Percentiles rank a stretch among this genome's conserved stretches.
phyloP scores from a whole-genome alignment of 2,888 invertebrate species.

The Coleophora deauratella region DNA sequence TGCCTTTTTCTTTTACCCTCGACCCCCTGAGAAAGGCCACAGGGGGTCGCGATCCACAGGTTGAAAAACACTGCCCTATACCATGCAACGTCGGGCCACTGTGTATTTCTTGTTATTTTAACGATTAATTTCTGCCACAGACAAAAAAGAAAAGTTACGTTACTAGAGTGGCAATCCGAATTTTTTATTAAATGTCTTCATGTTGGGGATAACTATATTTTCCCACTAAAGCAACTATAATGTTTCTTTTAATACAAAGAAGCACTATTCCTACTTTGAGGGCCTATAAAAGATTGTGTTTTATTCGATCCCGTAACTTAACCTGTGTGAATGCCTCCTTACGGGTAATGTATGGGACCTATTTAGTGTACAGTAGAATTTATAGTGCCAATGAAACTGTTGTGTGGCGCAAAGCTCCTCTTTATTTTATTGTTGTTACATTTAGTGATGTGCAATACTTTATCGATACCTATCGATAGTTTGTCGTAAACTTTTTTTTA shows the following conservation, averaged over 20 bases:
- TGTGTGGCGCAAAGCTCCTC: constrained; percentile 6
- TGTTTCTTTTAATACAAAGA: not conserved
- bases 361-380: constrained; percentile 27
- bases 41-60: too few relatives aligned
- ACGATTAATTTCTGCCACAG: too few relatives aligned
- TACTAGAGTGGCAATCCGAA: too few relatives aligned
- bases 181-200: too few relatives aligned
- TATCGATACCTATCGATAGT: not conserved
- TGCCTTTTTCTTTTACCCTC: too few relatives aligned
- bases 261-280: not conserved
- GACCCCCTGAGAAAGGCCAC: too few relatives aligned
- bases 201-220: too few relatives aligned
- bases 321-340: constrained; percentile 12
- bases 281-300: not conserved
- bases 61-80: too few relatives aligned
- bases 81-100: too few relatives aligned
- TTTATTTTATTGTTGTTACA: constrained; percentile 3
- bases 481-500: not conserved
- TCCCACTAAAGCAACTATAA: too few relatives aligned
- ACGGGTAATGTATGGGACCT: constrained; percentile 25
- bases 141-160: too few relatives aligned
- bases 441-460: not conserved
- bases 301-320: constrained; percentile 1
- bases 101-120: too few relatives aligned
- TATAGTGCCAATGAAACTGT: constrained; percentile 26